Percentiles rank a stretch among this genome's conserved stretches.
Conservation (phyloP, 2,113 vertebrate species). For the Oxyruncus cristatus region DNA sequence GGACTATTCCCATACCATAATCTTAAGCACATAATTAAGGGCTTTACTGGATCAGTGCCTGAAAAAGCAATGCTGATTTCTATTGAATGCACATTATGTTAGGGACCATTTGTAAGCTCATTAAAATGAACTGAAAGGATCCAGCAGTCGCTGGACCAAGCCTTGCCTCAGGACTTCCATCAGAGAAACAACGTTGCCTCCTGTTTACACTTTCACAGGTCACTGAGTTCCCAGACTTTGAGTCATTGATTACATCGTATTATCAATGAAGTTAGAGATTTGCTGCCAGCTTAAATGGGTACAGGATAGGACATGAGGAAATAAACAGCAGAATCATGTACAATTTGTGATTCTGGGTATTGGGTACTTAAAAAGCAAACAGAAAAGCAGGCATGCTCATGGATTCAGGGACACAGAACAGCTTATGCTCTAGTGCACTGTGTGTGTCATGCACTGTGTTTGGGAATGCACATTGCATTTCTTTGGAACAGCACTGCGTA, state of each 20-base stretch:
- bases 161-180: neutral
- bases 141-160: conserved; percentile 7
- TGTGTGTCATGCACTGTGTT: neutral
- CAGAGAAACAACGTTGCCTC: neutral
- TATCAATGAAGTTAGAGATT: conserved; percentile 17
- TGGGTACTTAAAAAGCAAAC: neutral
- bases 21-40: conserved; percentile 48
- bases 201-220: conserved; percentile 16
- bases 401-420: neutral
- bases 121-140: conserved; percentile 48
- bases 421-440: neutral
- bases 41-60: conserved; percentile 40
- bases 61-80: conserved; percentile 29
- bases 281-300: neutral
- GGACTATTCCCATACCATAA: conserved; percentile 21
- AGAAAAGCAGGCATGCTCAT: neutral
- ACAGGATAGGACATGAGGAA: neutral
- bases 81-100: conserved; percentile 27
- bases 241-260: neutral
- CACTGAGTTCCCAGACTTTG: conserved; percentile 12
- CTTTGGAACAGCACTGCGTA: neutral
- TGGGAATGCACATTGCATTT: neutral
- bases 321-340: neutral
- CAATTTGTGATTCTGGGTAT: neutral
- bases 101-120: conserved; percentile 40